Conservation (phyloP, 2,888 invertebrate species). For the Polydesmus complanatus region DNA sequence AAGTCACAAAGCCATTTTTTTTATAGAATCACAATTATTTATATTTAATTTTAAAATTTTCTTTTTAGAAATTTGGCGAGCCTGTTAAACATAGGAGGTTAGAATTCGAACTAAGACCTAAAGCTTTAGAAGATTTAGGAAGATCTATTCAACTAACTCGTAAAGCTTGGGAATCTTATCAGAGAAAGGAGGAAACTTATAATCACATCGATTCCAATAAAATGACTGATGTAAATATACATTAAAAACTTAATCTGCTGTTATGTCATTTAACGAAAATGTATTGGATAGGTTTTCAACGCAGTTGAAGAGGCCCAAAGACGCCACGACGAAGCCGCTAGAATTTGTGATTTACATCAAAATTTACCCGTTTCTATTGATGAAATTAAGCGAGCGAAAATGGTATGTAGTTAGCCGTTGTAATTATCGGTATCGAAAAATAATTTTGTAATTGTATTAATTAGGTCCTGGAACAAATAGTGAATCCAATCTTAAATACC, state of each 20-base stretch:
- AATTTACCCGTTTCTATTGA: slow-evolving; percentile 62
- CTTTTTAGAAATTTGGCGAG: slow-evolving; percentile 67
- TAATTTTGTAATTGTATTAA: slow-evolving; percentile 14
- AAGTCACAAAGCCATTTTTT: slow-evolving; percentile 11
- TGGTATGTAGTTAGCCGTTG: slow-evolving; percentile 35
- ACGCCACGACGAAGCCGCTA: slow-evolving; percentile 69
- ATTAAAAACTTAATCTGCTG: slow-evolving; percentile 19
- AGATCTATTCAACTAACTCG: slow-evolving; percentile 61
- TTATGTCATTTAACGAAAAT: background rate
- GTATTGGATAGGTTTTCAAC: slow-evolving; percentile 39
- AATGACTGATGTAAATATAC: slow-evolving; percentile 56
- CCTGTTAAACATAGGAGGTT: slow-evolving; percentile 70
- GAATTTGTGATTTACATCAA: slow-evolving; percentile 50
- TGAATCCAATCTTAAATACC: slow-evolving; percentile 65
- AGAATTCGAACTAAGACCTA: slow-evolving; percentile 66
- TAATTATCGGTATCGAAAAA: slow-evolving; percentile 18
- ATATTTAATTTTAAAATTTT: slow-evolving; percentile 19
- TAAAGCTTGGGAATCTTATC: slow-evolving; percentile 56
- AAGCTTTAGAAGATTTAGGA: slow-evolving; percentile 65
- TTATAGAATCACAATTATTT: background rate
- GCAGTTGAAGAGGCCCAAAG: slow-evolving; percentile 53
- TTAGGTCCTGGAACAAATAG: slow-evolving; percentile 41
- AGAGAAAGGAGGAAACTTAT: slow-evolving; percentile 51
- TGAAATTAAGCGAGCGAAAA: slow-evolving; percentile 64
- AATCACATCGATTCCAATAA: slow-evolving; percentile 52